Evolutionary conservation across 1,140 invertebrate genomes (phyloP), one percentile per base, ranked within the genome.

Genomic region (Chelonus insularis): DNA sequence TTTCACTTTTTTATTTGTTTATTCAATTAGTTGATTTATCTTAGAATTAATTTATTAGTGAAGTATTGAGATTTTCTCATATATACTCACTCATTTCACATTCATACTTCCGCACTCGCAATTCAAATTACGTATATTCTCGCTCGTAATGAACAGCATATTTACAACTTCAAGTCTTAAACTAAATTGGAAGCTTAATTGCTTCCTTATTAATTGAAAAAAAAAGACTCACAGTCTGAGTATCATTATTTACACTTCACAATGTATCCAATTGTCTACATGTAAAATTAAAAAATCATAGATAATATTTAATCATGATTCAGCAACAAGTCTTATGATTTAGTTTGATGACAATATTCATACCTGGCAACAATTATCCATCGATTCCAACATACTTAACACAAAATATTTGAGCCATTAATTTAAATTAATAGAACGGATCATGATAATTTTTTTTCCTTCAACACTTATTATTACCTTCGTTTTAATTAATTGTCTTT

Each of bases 61-160:
- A 50, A 50, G 9, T 50, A 25, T 50, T 50, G 12, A 6, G 12
- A 50, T 50, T 50, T 50, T 50, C 36, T 37, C 12, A 9, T 9
- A 29, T 29, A 29, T 9, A 4, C 2, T 6, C 36, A n/a, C 11
- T 6, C 12, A 37, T 37, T n/a, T 9, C 36, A 37, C 45, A 48
- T 18, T 48, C 11, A 48, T 11, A 11, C 18, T 45, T 20, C 43
- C 45, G 14, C 45, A 48, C 45, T 21, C 45, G 11, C 12, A 39
- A 39, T 39, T 18, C 9, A 12, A 16, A 9, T 16, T 14, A 45
- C 41, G 6, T 37, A 12, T 18, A 12, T 45, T 29, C 25, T 29
- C 25, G 25, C 25, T 7, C 25, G 25, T 29, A 29, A 29, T 29
- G 25, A 29, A 29, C 25, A 29, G 25, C 25, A 29, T 14, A 45